A percentile compares a stretch with the other conserved stretches of the same genome.
Conservation (phyloP, 1,140 invertebrate species). For the Rhagoletis pomonella region DNA sequence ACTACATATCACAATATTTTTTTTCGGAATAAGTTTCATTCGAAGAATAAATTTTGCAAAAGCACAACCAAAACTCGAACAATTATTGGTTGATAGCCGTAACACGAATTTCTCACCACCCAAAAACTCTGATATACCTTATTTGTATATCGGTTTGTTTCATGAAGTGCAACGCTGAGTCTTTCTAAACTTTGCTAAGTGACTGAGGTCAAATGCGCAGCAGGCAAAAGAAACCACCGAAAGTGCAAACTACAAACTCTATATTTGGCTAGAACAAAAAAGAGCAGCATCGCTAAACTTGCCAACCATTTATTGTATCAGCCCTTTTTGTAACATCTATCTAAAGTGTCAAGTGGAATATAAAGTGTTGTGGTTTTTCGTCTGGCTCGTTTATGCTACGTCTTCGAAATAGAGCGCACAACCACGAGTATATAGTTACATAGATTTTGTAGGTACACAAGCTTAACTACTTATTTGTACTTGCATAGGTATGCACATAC, state of each 20-base stretch:
- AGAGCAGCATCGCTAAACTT: neutral
- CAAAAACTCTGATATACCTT: too few relatives aligned
- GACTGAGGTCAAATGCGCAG: neutral
- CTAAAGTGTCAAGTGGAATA: neutral
- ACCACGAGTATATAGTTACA: neutral
- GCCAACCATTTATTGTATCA: neutral
- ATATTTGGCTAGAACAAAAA: neutral
- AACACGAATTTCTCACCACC: too few relatives aligned
- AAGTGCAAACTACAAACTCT: neutral
- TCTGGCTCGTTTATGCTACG: neutral
- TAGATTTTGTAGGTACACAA: neutral
- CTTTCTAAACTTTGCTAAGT: neutral
- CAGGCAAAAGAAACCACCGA: neutral
- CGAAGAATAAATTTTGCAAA: too few relatives aligned
- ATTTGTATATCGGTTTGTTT: neutral
- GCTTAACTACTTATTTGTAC: too few relatives aligned
- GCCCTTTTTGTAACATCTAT: neutral
- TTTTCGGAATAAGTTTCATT: too few relatives aligned
- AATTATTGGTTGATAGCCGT: too few relatives aligned
- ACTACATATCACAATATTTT: too few relatives aligned
- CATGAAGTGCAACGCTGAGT: neutral
- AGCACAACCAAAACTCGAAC: too few relatives aligned
- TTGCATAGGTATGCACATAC: too few relatives aligned
- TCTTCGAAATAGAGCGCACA: neutral
- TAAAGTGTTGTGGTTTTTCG: slow-evolving; percentile 3